A percentile compares a stretch with the other conserved stretches of the same genome.
These are phyloP conservation scores for Istiophorus platypterus DNA, from an alignment of 2,113 vertebrate species.

Conservation along the genomic window DNA sequence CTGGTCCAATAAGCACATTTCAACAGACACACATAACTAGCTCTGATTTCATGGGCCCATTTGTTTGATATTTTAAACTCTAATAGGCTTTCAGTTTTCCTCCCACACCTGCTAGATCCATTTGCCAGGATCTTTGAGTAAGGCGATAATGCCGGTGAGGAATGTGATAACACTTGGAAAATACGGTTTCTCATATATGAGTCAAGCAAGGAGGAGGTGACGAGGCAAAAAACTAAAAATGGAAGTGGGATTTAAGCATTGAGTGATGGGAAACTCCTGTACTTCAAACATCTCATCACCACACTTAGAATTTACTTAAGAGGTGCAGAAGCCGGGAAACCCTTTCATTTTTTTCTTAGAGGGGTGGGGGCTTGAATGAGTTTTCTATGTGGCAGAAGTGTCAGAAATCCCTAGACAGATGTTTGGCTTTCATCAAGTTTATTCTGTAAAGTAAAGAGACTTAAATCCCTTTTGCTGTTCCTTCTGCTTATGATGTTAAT, in stretches of 20 bases:
- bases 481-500: constrained; percentile 8
- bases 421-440: constrained; percentile 34
- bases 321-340: constrained; percentile 46
- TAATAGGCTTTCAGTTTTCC: constrained; percentile 20
- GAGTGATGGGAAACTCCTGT: constrained; percentile 31
- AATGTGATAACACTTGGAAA: constrained; percentile 19
- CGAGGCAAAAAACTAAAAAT: not conserved
- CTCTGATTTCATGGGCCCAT: constrained; percentile 41
- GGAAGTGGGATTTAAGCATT: constrained; percentile 37
- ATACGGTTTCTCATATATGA: not conserved
- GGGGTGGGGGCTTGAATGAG: constrained; percentile 56
- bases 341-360: constrained; percentile 75
- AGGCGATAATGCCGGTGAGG: constrained; percentile 21
- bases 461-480: constrained; percentile 41
- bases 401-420: constrained; percentile 50
- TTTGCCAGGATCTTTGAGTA: constrained; percentile 30
- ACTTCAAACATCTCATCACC: constrained; percentile 59
- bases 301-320: constrained; percentile 62
- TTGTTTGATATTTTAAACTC: constrained; percentile 61
- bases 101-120: constrained; percentile 34
- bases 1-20: constrained; percentile 43
- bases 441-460: constrained; percentile 33
- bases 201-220: constrained; percentile 10
- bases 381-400: constrained; percentile 58
- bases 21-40: constrained; percentile 21